Percentiles rank a stretch among this genome's conserved stretches.
Evolutionary conservation across 1,140 invertebrate species (phyloP).

Genomic region (Penaeus japonicus): DNA sequence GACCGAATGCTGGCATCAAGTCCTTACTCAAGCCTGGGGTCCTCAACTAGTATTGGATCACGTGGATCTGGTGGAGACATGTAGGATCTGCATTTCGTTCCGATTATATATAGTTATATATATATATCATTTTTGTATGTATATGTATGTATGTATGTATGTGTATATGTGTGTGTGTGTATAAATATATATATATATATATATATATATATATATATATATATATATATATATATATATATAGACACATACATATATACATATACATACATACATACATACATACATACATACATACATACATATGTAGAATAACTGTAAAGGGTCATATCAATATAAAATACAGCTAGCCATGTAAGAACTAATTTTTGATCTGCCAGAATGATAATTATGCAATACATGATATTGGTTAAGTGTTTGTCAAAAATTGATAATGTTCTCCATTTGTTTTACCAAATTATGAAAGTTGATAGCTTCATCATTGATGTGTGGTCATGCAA

Average conservation of each 20-base stretch:
- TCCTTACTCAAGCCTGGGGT: conserved; percentile 40
- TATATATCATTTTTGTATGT: too few relatives aligned
- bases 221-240: background rate
- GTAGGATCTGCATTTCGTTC: background rate
- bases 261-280: background rate
- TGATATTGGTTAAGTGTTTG: too few relatives aligned
- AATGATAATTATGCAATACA: too few relatives aligned
- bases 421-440: too few relatives aligned
- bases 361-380: too few relatives aligned
- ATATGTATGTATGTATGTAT: too few relatives aligned
- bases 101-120: too few relatives aligned
- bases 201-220: background rate
- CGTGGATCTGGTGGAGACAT: conserved; percentile 33
- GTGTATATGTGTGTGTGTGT: background rate
- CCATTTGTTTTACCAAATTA: too few relatives aligned
- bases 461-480: too few relatives aligned
- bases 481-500: too few relatives aligned
- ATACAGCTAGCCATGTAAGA: too few relatives aligned
- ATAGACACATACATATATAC: background rate
- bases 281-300: background rate
- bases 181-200: background rate
- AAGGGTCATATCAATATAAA: too few relatives aligned
- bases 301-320: background rate
- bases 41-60: conserved; percentile 17
- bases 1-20: conserved; percentile 47